Base-by-base conservation (phyloP, 2,797 vertebrate species). In the Thunnus albacares region DNA sequence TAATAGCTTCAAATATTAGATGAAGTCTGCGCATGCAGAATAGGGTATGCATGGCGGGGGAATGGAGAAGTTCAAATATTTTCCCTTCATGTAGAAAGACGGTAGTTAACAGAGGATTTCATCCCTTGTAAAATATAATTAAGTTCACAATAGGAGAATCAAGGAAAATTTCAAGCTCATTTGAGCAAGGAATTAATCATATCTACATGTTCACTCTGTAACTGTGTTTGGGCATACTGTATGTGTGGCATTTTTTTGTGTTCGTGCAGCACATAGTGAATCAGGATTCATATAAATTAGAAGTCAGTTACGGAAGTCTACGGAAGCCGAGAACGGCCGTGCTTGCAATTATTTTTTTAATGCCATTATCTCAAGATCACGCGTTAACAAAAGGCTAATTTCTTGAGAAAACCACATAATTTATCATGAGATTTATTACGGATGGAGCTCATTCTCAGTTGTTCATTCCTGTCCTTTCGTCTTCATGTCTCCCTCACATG, bases 1-100 rank as follows among this genome's bases (percentile, higher is more conserved):
- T 87, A 89, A 89, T 90, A 90, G 93, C 83, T 84, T 92, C 82
- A 92, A 90, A 90, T 84, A 91, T 89, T 90, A 87, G 81, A 92
- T 85, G 83, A 83, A 85, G 79, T 64, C 58, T 7, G 28, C 53
- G 22, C 75, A 71, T 38, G 83, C 79, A 58, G 75, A 80, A 79
- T 41, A 7, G 47, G 17, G 69, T 71, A 76, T 82, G 84, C 74
- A 41, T 47, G 43, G 83, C 66, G 11, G 43, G 77, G 70, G 78
- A 87, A 86, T 87, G 79, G 78, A 86, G 70, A 70, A 80, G 67
- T 67, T 79, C 81, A 82, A 81, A 92, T 85, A 83, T 85, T 71
- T 87, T 69, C 15, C 72, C 67, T 76, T 80, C 69, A 66, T 83
- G 77, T 87, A 87, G 77, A 88, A 89, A 80, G 88, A 80, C 26